A percentile compares a stretch with the other conserved stretches of the same genome.
Conservation (phyloP, 2,888 invertebrate genomes). For the Schrankia costaestrigalis region DNA sequence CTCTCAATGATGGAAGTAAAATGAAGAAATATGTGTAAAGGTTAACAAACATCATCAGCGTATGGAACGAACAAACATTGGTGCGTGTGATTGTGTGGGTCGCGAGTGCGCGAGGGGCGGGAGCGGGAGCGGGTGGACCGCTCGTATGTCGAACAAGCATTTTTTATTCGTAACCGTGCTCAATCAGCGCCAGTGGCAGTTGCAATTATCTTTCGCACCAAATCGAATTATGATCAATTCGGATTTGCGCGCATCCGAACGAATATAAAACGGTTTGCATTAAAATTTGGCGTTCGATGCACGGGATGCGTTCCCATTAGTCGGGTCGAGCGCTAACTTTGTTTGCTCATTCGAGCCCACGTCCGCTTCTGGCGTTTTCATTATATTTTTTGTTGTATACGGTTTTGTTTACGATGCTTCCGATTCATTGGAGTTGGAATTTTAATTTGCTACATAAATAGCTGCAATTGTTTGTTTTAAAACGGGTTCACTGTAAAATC, state of each 20-base stretch:
- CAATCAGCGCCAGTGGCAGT: slow-evolving; percentile 80
- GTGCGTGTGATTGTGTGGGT: slow-evolving; percentile 68
- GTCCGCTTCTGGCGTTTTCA: slow-evolving; percentile 51
- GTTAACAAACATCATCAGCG: slow-evolving; percentile 73
- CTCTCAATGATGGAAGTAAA: slow-evolving; percentile 24
- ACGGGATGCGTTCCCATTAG: slow-evolving; percentile 78
- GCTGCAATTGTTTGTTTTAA: background rate
- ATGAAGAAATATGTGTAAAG: slow-evolving; percentile 55
- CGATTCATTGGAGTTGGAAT: slow-evolving; percentile 36
- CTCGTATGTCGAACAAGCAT: slow-evolving; percentile 40
- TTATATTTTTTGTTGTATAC: slow-evolving; percentile 49
- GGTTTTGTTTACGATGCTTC: slow-evolving; percentile 49
- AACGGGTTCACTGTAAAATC: no score
- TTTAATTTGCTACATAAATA: slow-evolving; percentile 29
- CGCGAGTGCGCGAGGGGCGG: slow-evolving; percentile 29
- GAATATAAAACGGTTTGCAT: slow-evolving; percentile 81
- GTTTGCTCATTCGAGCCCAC: slow-evolving; percentile 56
- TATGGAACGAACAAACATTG: slow-evolving; percentile 63
- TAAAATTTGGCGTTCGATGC: slow-evolving; percentile 78
- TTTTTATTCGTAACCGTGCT: slow-evolving; percentile 64
- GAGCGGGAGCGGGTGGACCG: slow-evolving; percentile 32
- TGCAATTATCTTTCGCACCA: slow-evolving; percentile 78
- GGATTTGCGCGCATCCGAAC: slow-evolving; percentile 78
- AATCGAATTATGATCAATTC: slow-evolving; percentile 82
- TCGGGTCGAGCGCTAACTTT: slow-evolving; percentile 62